Evolutionary conservation across 2,113 vertebrate genomes (phyloP).

Genomic region (Spilogale gracilis): DNA sequence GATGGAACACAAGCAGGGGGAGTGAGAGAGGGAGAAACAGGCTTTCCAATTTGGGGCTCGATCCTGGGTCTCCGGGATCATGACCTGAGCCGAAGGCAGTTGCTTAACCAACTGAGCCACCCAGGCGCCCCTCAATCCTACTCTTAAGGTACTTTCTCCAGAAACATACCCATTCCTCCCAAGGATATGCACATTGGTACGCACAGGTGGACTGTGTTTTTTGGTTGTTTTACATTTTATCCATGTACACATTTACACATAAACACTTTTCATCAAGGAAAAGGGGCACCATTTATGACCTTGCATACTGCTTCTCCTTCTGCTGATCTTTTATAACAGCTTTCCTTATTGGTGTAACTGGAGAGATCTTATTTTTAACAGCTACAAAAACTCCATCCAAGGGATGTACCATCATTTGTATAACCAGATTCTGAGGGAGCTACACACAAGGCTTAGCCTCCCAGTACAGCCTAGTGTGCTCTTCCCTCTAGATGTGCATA

Average conservation of each 20-base stretch:
- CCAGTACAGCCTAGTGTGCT: not conserved
- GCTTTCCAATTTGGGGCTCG: too few relatives aligned
- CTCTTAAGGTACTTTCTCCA: not conserved
- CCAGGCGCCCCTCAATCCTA: not conserved
- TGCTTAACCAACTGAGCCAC: too few relatives aligned
- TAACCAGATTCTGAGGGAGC: not conserved
- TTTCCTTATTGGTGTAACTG: not conserved
- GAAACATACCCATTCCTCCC: not conserved
- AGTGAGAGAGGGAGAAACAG: too few relatives aligned
- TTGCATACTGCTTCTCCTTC: not conserved
- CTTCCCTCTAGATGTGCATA: not conserved
- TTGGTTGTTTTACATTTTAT: not conserved
- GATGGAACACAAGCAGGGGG: too few relatives aligned
- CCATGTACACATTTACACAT: not conserved
- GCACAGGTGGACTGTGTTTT: not conserved
- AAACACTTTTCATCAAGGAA: not conserved
- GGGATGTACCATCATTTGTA: not conserved
- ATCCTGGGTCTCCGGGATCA: too few relatives aligned
- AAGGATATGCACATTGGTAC: not conserved
- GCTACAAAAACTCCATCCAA: not conserved
- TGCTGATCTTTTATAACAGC: not conserved
- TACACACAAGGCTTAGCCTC: not conserved
- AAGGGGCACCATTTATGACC: not conserved
- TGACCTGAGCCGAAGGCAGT: too few relatives aligned
- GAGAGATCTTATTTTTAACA: not conserved